Percentiles rank a stretch among this genome's conserved stretches.
Evolutionary conservation across 2,888 invertebrate species (phyloP).

Genomic region (Eilema sororculum): DNA sequence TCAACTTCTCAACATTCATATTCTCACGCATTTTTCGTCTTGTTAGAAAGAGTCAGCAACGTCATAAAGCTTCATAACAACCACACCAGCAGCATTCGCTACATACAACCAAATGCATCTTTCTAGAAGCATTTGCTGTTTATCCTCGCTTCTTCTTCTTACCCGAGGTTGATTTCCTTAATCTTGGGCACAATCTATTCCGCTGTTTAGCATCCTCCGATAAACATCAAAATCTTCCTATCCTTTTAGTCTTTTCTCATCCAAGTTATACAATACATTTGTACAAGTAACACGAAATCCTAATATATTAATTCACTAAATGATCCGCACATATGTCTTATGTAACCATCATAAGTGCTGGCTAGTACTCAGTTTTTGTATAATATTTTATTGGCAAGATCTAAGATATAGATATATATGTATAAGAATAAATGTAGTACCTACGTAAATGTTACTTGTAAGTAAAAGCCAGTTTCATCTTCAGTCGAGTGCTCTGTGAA

Average conservation of each 20-base stretch:
- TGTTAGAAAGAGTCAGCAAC: neutral
- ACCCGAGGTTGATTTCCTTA: too few relatives aligned
- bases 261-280: too few relatives aligned
- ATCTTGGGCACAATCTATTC: neutral
- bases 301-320: neutral
- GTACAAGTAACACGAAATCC: neutral
- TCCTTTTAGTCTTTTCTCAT: neutral
- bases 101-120: too few relatives aligned
- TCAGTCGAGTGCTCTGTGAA: neutral
- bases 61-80: too few relatives aligned
- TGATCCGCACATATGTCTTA: neutral
- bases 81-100: too few relatives aligned
- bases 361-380: neutral
- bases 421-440: neutral
- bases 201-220: neutral
- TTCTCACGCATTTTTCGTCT: neutral
- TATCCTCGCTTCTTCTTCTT: too few relatives aligned
- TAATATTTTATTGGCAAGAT: neutral
- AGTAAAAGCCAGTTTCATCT: constrained; percentile 4
- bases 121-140: too few relatives aligned
- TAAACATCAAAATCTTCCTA: neutral
- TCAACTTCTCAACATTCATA: neutral
- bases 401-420: neutral
- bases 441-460: neutral
- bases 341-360: neutral